phyloP scores from a whole-genome alignment of 2,113 vertebrate genomes.

The Pionites leucogaster region DNA sequence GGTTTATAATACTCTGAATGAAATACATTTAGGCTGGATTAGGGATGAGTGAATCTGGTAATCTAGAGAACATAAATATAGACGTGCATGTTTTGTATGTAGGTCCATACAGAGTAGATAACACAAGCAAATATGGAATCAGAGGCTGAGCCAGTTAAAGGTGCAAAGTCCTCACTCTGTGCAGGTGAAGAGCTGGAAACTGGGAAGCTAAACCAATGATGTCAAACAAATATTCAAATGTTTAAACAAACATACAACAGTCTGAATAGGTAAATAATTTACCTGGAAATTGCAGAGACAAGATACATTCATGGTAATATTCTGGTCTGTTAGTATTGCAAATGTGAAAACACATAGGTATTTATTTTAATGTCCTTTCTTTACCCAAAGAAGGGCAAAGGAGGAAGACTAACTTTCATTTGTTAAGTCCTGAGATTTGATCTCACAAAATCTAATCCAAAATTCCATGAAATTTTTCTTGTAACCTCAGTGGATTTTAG shows the following conservation, averaged over 20 bases:
- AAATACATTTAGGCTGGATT: background rate
- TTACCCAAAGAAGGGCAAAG: background rate
- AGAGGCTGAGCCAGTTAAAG: slow-evolving; percentile 63
- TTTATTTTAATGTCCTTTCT: background rate
- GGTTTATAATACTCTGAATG: background rate
- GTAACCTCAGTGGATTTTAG: background rate
- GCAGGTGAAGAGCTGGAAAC: slow-evolving; percentile 30
- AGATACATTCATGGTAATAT: background rate
- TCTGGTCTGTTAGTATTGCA: background rate
- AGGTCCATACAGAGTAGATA: background rate
- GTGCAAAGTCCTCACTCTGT: background rate
- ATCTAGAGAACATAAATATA: background rate
- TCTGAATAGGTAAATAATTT: slow-evolving; percentile 45
- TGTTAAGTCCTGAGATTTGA: background rate
- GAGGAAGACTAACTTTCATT: background rate
- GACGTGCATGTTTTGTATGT: background rate
- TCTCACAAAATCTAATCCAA: background rate
- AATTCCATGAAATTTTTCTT: background rate
- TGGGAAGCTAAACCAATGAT: slow-evolving; percentile 39
- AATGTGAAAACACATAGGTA: background rate
- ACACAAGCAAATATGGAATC: slow-evolving; percentile 54
- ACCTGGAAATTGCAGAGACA: background rate
- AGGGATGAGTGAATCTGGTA: background rate
- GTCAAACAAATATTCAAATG: slow-evolving; percentile 42
- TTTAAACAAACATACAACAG: background rate